phyloP scores from a whole-genome alignment of 1,140 invertebrate genomes.

The Leucophenga varia region DNA sequence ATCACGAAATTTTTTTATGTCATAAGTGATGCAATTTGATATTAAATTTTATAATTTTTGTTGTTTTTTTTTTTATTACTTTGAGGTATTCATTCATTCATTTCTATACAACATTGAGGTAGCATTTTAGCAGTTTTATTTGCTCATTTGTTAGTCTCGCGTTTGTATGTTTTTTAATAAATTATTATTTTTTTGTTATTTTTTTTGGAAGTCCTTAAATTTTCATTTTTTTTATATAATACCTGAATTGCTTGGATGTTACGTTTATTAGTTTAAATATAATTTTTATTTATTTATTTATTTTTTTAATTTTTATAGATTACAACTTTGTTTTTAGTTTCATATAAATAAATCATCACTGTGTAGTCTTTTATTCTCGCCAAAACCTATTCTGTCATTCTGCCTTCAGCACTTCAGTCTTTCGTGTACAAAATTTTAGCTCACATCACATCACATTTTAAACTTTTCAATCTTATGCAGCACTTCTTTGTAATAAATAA shows the following conservation, averaged over 20 bases:
- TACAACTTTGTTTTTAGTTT: conserved; percentile 25
- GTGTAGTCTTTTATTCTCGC: no score
- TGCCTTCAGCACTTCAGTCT: no score
- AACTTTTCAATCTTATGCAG: no score
- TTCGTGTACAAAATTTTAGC: no score
- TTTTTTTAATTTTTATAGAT: conserved; percentile 8
- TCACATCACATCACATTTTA: no score
- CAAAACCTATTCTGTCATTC: no score
- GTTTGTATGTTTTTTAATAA: conserved; percentile 24
- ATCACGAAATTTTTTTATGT: no score
- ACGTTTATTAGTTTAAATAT: background rate
- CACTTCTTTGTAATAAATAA: no score
- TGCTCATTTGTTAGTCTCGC: conserved; percentile 22
- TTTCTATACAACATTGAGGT: conserved; percentile 46
- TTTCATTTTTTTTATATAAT: conserved; percentile 35
- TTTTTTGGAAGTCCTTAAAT: conserved; percentile 50
- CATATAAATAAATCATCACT: conserved; percentile 3
- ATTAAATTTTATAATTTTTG: background rate
- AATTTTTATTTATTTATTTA: background rate
- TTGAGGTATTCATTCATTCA: conserved; percentile 37
- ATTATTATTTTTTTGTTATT: conserved; percentile 1
- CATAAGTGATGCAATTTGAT: background rate
- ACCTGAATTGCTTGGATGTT: conserved; percentile 52
- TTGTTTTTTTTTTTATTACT: conserved; percentile 6
- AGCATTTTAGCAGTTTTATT: conserved; percentile 28